These are phyloP conservation scores for Euglossa dilemma DNA, from an alignment of 1,140 invertebrate species.

Conservation along the genomic window DNA sequence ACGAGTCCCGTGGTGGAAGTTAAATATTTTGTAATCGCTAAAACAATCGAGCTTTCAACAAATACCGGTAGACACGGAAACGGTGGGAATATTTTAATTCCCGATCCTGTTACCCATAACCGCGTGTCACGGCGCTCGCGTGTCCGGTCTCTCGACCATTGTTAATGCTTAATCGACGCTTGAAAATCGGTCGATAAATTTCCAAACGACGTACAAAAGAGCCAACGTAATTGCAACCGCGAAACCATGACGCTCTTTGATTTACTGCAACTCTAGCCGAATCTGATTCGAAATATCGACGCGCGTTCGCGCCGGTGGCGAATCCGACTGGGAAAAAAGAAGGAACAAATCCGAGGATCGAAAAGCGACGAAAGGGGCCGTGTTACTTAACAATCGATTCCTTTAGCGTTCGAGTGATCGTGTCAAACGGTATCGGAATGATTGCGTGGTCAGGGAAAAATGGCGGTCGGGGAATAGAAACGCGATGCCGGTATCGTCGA, in stretches of 20 bases:
- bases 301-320: too few relatives aligned
- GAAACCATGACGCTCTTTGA: slow-evolving; percentile 28
- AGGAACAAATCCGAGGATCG: background rate
- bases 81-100: background rate
- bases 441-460: background rate
- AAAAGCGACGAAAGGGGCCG: too few relatives aligned
- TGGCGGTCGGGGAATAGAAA: background rate
- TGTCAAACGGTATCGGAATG: background rate
- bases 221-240: slow-evolving; percentile 1
- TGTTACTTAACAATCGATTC: too few relatives aligned
- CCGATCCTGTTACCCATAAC: background rate
- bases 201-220: background rate
- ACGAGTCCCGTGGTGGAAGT: too few relatives aligned
- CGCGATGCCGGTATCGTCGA: background rate
- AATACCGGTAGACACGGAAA: background rate
- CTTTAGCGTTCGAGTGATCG: too few relatives aligned
- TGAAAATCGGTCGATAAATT: slow-evolving; percentile 21
- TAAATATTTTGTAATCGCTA: background rate
- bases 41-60: background rate
- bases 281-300: slow-evolving; percentile 5
- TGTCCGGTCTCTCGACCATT: background rate
- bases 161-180: slow-evolving; percentile 21
- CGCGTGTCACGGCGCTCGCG: background rate
- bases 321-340: background rate
- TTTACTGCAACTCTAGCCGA: background rate